phyloP scores from a whole-genome alignment of 2,797 vertebrate genomes.

The Gouania willdenowi region DNA sequence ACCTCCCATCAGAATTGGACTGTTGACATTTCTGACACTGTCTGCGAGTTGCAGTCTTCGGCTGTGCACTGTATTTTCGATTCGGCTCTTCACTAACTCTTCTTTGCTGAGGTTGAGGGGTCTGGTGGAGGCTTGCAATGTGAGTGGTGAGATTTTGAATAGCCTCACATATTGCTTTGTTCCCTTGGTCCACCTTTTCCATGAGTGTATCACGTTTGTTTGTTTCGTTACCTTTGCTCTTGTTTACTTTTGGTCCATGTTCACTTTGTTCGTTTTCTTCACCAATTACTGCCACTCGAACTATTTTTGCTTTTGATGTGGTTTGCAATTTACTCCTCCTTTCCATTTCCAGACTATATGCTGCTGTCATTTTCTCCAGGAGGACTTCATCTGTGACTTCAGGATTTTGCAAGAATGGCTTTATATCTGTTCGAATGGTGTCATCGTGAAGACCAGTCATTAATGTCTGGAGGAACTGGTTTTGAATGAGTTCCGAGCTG shows the following conservation, averaged over 20 bases:
- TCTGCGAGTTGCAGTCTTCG: no score
- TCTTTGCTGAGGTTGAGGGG: fast-evolving
- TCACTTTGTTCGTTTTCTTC: neutral
- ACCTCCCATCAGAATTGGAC: neutral
- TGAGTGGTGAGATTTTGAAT: neutral
- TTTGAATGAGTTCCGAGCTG: neutral
- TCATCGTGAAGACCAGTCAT: neutral
- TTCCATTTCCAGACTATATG: neutral
- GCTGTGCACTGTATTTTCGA: neutral
- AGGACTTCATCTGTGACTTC: neutral
- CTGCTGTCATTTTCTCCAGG: neutral
- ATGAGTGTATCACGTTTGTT: fast-evolving
- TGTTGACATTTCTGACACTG: neutral
- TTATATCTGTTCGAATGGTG: neutral
- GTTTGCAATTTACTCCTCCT: neutral
- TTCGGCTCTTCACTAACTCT: neutral
- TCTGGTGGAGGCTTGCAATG: neutral
- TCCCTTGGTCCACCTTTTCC: neutral
- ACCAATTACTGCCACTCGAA: neutral
- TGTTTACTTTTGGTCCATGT: neutral
- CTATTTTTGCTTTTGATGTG: neutral
- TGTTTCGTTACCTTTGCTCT: neutral
- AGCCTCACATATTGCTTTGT: neutral
- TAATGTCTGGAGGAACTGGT: neutral
- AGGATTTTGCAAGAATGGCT: neutral